A percentile compares a stretch with the other conserved stretches of the same genome.
These are phyloP conservation scores for Trichogramma pretiosum DNA, from an alignment of 1,140 invertebrate species.

Conservation along the genomic window DNA sequence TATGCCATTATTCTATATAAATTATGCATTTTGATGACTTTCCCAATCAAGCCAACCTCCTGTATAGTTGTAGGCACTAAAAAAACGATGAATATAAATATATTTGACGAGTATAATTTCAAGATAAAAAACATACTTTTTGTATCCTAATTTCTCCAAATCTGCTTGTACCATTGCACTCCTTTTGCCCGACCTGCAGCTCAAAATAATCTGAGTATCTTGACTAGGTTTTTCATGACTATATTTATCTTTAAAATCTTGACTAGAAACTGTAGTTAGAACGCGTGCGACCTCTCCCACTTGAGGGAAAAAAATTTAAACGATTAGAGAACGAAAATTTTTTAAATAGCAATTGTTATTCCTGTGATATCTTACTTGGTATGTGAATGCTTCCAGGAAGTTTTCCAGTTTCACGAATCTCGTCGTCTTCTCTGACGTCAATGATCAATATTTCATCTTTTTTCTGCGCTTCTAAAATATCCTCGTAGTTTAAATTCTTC, in stretches of 20 bases:
- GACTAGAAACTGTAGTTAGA: constrained; percentile 26
- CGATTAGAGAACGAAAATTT: constrained; percentile 8
- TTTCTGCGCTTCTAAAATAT: constrained; percentile 36
- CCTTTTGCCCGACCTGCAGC: constrained; percentile 53
- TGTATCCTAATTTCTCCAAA: constrained; percentile 50
- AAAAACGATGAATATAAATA: constrained; percentile 20
- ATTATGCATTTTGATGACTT: constrained; percentile 25
- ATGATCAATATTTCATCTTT: constrained; percentile 44
- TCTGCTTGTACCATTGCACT: constrained; percentile 50
- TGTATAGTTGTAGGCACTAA: constrained; percentile 36
- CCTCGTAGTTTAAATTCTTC: constrained; percentile 32
- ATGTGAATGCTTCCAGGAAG: constrained; percentile 63
- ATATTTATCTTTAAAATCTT: constrained; percentile 42
- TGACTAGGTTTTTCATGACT: constrained; percentile 45
- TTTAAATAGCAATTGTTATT: neutral
- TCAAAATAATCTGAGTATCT: constrained; percentile 52
- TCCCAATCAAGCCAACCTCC: constrained; percentile 42
- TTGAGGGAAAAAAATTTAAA: neutral
- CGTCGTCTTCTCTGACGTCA: constrained; percentile 58
- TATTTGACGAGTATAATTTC: constrained; percentile 15
- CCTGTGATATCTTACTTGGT: too few relatives aligned
- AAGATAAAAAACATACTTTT: constrained; percentile 41
- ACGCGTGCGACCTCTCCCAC: constrained; percentile 33
- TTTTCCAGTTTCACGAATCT: constrained; percentile 55
- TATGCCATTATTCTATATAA: constrained; percentile 70